Base-by-base conservation (phyloP, 1,140 invertebrate genomes). In the Drosophila oshimai region DNA sequence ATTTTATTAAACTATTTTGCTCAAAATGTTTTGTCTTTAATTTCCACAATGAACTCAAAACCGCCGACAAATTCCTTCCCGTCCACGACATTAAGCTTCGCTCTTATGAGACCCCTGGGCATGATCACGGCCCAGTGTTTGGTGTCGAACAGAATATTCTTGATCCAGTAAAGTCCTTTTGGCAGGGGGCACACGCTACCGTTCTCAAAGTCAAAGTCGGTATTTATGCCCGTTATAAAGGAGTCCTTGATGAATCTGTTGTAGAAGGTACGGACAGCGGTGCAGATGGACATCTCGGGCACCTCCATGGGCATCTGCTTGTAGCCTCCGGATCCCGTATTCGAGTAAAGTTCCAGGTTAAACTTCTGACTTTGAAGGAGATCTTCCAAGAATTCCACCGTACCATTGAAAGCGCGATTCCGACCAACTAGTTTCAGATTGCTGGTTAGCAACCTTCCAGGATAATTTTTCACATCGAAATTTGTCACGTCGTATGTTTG, bases 351-450 rank as follows among this genome's bases (percentile, higher is more conserved):
- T n/a, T 54, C 42, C 2, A 74, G n/a, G 6, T 29, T 17, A 12
- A 67, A 15, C 12, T 20, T 18, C 2, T 15, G 17, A 64, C 34
- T 37, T 69, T 45, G 26, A 17, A 22, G 12, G n/a, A 80, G 5
- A n/a, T 74, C 69, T 7, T 54, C 20, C 1, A 69, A 9, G 0
- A 73, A 2, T 6, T 9, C 29, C 1, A 58, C 0, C 0, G 62
- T 61, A 13, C 73, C 76, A 36, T 80, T 80, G 3, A 80, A 3
- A 6, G 34, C 17, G 1, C 57, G 67, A 18, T 74, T 9, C 0
- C 73, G 62, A 1, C 73, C 60, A 13, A 76, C 10, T 6, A 61
- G 24, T 39, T 55, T 60, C 0, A 73, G 6, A n/a, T 49, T 37
- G n/a, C 17, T 26, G 4, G 29, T 6, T 4, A 55, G 5, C 28